Percentiles rank a stretch among this genome's conserved stretches.
Conservation (phyloP, 2,113 vertebrate genomes). For the Chloropsis hardwickii region DNA sequence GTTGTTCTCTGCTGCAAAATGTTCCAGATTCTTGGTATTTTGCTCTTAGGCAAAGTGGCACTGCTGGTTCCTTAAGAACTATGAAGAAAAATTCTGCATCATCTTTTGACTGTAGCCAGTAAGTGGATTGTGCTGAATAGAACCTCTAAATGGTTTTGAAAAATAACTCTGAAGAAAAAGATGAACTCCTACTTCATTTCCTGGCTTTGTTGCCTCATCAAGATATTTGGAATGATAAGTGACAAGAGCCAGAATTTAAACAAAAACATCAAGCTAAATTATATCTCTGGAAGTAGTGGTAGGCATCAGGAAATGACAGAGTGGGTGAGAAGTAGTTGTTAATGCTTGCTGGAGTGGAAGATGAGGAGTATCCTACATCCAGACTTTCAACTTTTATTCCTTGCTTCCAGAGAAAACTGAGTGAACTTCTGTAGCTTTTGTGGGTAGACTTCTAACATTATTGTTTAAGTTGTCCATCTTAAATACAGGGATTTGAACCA, state of each 20-base stretch:
- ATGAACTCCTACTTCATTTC: neutral
- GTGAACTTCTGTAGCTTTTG: neutral
- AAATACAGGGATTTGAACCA: neutral
- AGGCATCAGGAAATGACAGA: slow-evolving; percentile 16
- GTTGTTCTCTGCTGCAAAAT: neutral
- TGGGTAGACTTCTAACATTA: neutral
- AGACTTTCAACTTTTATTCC: neutral
- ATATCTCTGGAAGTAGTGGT: neutral
- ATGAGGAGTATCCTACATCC: neutral
- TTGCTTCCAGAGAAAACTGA: neutral
- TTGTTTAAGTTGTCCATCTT: neutral
- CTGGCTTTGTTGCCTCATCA: neutral
- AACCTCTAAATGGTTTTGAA: neutral
- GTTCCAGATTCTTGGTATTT: neutral
- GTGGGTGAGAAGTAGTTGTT: neutral
- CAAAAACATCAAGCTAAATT: slow-evolving; percentile 25
- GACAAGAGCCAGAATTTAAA: slow-evolving; percentile 19
- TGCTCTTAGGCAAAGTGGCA: neutral
- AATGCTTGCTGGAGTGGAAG: neutral
- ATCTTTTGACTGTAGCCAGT: neutral
- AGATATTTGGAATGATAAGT: neutral
- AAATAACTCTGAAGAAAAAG: neutral
- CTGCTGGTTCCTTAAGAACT: neutral
- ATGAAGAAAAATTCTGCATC: neutral
- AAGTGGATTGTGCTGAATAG: neutral